Conservation (phyloP, 2,888 invertebrate genomes). For the Agonopterix alstromeriana region DNA sequence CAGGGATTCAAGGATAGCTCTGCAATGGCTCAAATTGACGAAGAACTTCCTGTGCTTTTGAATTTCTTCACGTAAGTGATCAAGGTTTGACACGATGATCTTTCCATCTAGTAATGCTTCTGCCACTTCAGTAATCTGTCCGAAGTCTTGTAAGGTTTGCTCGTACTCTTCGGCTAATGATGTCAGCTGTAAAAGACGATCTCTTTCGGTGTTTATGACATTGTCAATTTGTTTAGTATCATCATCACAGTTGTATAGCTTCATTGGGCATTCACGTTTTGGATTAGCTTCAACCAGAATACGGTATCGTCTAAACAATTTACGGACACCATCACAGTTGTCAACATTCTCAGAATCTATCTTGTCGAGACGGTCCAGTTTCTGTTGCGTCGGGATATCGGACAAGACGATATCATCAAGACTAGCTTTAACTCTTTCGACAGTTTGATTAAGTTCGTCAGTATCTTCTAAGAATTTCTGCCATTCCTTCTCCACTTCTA, state of each 20-base stretch:
- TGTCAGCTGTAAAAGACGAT: constrained; percentile 84
- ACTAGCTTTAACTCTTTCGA: constrained; percentile 65
- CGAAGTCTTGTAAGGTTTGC: constrained; percentile 90
- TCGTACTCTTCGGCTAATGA: constrained; percentile 91
- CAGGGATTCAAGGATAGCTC: constrained; percentile 89
- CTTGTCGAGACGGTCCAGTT: constrained; percentile 82
- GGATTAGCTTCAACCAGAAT: constrained; percentile 82
- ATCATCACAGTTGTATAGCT: constrained; percentile 81
- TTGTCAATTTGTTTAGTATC: constrained; percentile 82
- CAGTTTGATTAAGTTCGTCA: constrained; percentile 71
- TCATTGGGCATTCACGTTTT: constrained; percentile 81
- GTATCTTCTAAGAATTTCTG: constrained; percentile 81
- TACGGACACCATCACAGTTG: constrained; percentile 76
- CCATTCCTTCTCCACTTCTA: constrained; percentile 82
- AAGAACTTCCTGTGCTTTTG: constrained; percentile 94
- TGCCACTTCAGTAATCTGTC: constrained; percentile 89
- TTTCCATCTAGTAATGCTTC: constrained; percentile 87
- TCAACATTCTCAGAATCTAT: constrained; percentile 81
- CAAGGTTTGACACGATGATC: constrained; percentile 83
- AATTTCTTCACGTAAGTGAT: constrained; percentile 91
- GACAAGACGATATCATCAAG: constrained; percentile 76
- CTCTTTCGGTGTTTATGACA: constrained; percentile 82
- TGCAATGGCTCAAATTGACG: constrained; percentile 90
- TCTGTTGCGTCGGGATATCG: constrained; percentile 81
- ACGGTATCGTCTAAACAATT: constrained; percentile 79